Evolutionary conservation across 2,888 invertebrate species (phyloP).

Genomic region (Volucella zonaria): DNA sequence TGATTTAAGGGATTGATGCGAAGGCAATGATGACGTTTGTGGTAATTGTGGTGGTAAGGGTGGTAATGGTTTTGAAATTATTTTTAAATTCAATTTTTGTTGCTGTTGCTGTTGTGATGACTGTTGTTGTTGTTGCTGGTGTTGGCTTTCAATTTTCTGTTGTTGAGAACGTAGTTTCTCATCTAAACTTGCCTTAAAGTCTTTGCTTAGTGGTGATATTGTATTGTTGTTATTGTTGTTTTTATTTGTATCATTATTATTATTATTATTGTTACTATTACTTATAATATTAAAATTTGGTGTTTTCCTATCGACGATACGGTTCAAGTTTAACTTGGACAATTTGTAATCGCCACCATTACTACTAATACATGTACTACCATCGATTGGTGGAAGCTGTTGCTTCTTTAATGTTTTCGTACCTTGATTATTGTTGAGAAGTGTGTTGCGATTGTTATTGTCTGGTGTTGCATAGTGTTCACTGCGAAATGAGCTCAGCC

Average conservation of each 20-base stretch:
- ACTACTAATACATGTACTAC: constrained; percentile 55
- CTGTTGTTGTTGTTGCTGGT: constrained; percentile 64
- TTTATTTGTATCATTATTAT: no score
- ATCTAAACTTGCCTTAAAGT: constrained; percentile 74
- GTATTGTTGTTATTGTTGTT: constrained; percentile 60
- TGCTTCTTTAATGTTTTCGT: constrained; percentile 71
- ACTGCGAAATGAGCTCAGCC: constrained; percentile 82
- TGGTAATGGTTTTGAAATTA: constrained; percentile 70
- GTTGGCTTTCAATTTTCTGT: constrained; percentile 61
- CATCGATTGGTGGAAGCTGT: constrained; percentile 58
- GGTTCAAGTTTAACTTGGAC: constrained; percentile 70
- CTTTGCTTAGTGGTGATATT: constrained; percentile 74
- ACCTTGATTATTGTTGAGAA: constrained; percentile 70
- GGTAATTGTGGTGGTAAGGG: constrained; percentile 61
- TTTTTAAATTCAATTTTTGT: constrained; percentile 66
- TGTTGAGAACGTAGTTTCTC: constrained; percentile 72
- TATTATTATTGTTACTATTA: constrained; percentile 64
- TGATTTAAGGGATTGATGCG: constrained; percentile 69
- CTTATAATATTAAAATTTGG: constrained; percentile 72
- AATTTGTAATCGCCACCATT: constrained; percentile 59
- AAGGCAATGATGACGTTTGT: constrained; percentile 65
- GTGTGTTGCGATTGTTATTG: constrained; percentile 69
- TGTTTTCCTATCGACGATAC: constrained; percentile 69
- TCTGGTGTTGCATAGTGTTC: constrained; percentile 78
- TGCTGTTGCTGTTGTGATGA: constrained; percentile 56